These are phyloP conservation scores for Meteorus colon DNA, from an alignment of 2,888 invertebrate species.

Conservation along the genomic window DNA sequence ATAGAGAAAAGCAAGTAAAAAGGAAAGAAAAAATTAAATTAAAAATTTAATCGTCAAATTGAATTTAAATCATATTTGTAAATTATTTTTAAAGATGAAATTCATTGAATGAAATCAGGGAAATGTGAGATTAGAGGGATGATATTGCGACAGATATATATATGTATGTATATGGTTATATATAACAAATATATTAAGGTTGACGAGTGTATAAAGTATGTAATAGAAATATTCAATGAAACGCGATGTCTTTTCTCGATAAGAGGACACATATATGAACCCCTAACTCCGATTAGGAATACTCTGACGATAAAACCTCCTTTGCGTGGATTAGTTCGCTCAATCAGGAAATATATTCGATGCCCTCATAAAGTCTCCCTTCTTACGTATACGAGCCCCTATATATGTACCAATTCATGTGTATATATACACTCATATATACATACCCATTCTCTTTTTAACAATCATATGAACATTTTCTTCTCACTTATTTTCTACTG, in stretches of 20 bases:
- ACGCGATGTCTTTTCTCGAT: conserved; percentile 36
- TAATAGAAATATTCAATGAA: conserved; percentile 41
- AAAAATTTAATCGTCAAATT: neutral
- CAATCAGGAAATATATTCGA: conserved; percentile 70
- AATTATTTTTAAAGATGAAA: neutral
- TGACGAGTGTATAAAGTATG: neutral
- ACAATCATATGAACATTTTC: conserved; percentile 9
- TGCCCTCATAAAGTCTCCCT: conserved; percentile 66
- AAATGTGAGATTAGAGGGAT: conserved; percentile 5
- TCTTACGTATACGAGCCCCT: conserved; percentile 60
- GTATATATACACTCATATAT: conserved; percentile 35
- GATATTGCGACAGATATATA: neutral
- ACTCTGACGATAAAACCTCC: conserved; percentile 68
- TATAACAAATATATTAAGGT: conserved; percentile 14
- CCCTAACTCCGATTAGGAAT: conserved; percentile 39
- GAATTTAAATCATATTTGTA: neutral
- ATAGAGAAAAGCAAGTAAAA: neutral
- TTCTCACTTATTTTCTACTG: neutral
- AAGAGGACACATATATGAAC: conserved; percentile 23
- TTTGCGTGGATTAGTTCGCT: conserved; percentile 71
- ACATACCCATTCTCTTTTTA: conserved; percentile 9
- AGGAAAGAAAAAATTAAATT: neutral
- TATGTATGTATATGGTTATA: neutral
- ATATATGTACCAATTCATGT: conserved; percentile 56
- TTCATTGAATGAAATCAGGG: conserved; percentile 1